Conservation (phyloP, 2,113 vertebrate genomes). For the Columba livia region DNA sequence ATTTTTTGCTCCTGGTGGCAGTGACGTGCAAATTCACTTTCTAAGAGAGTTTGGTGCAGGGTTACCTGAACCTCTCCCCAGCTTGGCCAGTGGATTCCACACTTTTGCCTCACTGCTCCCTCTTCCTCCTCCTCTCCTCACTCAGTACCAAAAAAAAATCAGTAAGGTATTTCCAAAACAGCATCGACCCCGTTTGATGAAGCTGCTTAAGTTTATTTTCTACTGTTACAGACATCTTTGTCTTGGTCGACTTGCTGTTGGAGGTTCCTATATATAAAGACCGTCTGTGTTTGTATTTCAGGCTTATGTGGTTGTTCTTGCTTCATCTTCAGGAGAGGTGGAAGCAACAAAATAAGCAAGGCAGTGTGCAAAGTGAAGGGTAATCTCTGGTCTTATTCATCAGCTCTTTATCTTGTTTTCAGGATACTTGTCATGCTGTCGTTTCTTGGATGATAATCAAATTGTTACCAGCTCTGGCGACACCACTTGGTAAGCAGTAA, state of each 20-base stretch:
- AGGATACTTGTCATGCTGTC: constrained; percentile 99
- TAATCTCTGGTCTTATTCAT: neutral
- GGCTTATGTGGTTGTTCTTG: neutral
- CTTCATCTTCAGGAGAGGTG: neutral
- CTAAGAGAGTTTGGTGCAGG: too few species aligned
- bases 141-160: neutral
- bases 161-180: neutral
- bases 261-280: neutral
- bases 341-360: neutral
- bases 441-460: constrained; percentile 98
- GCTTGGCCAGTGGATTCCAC: too few species aligned
- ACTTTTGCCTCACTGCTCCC: neutral
- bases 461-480: constrained; percentile 99
- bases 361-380: neutral
- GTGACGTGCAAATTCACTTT: too few species aligned
- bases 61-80: too few species aligned
- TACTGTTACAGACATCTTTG: neutral
- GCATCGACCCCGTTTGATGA: neutral
- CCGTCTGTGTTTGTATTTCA: neutral
- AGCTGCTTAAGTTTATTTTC: neutral
- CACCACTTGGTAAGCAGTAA: constrained; percentile 91
- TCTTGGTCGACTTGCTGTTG: neutral
- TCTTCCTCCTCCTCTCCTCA: neutral
- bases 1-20: too few species aligned
- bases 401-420: neutral